Percentiles rank a stretch among this genome's conserved stretches.
Conservation (phyloP, 1,140 invertebrate genomes). For the Drosophila miranda region DNA sequence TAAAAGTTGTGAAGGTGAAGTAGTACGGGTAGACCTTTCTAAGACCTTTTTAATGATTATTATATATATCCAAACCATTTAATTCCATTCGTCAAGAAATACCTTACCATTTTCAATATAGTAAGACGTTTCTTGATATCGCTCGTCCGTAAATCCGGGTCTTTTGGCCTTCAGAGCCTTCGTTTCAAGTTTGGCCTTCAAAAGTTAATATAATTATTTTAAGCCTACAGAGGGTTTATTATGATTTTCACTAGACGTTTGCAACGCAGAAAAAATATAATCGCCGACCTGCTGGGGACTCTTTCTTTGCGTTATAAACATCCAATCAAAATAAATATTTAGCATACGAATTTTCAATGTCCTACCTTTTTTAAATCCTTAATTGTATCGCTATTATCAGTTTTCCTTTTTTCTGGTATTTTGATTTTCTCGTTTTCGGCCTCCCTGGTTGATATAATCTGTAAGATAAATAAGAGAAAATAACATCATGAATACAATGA, state of each 20-base stretch:
- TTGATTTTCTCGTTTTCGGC: constrained; percentile 85
- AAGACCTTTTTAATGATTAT: constrained; percentile 87
- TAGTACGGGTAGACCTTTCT: constrained; percentile 99
- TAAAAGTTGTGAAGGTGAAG: constrained; percentile 98
- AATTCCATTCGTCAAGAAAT: constrained; percentile 11
- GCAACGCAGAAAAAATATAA: too few relatives aligned
- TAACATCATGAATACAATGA: neutral
- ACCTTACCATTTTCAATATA: constrained; percentile 97
- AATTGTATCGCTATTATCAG: constrained; percentile 84
- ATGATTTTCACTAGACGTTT: neutral
- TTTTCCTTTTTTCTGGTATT: constrained; percentile 87
- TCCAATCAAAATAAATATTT: constrained; percentile 35
- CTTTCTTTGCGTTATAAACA: too few relatives aligned
- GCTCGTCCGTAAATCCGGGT: constrained; percentile 95
- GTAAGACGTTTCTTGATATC: constrained; percentile 91
- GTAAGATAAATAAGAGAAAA: constrained; percentile 16
- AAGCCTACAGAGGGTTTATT: too few relatives aligned
- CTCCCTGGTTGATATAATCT: constrained; percentile 53
- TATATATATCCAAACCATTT: neutral
- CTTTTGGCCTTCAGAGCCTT: constrained; percentile 95
- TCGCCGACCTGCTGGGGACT: too few relatives aligned
- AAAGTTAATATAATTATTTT: neutral
- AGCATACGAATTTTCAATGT: too few relatives aligned
- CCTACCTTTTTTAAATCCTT: constrained; percentile 88
- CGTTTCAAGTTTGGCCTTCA: constrained; percentile 94